phyloP scores from a whole-genome alignment of 2,797 vertebrate genomes.

The Amblyopsis hoosieri region DNA sequence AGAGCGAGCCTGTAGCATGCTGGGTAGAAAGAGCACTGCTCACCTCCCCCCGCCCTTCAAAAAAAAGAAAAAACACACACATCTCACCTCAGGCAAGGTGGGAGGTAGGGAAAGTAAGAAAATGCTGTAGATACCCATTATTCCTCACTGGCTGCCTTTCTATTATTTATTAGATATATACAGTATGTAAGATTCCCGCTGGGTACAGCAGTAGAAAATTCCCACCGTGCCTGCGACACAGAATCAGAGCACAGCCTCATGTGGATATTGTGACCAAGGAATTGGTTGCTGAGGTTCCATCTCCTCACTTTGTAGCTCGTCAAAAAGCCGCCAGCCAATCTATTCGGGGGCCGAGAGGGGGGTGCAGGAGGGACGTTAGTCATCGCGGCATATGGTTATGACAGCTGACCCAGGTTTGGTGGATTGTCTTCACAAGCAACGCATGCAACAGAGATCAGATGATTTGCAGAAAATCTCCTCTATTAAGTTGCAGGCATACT shows the following conservation, averaged over 20 bases:
- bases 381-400: not conserved
- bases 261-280: conserved; percentile 34
- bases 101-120: conserved; percentile 33
- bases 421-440: conserved; percentile 1
- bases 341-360: conserved; percentile 26
- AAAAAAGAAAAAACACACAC: conserved; percentile 16
- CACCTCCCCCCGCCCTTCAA: conserved; percentile 37
- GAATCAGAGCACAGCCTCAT: conserved; percentile 7
- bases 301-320: conserved; percentile 12
- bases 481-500: not conserved
- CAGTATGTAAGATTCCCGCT: conserved; percentile 44
- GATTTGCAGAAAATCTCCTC: conserved; percentile 9
- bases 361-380: not conserved
- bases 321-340: conserved; percentile 6
- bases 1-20: conserved; percentile 44
- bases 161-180: no score
- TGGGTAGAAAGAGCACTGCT: conserved; percentile 22
- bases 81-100: conserved; percentile 42
- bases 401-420: not conserved
- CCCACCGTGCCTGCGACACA: conserved; percentile 25
- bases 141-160: conserved; percentile 38
- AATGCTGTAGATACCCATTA: conserved; percentile 43
- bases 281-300: conserved; percentile 15
- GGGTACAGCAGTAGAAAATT: conserved; percentile 17
- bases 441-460: conserved; percentile 1